Percentiles rank a stretch among this genome's conserved stretches.
These are phyloP conservation scores for Carassius carassius DNA, from an alignment of 2,113 vertebrate genomes.

Conservation along the genomic window DNA sequence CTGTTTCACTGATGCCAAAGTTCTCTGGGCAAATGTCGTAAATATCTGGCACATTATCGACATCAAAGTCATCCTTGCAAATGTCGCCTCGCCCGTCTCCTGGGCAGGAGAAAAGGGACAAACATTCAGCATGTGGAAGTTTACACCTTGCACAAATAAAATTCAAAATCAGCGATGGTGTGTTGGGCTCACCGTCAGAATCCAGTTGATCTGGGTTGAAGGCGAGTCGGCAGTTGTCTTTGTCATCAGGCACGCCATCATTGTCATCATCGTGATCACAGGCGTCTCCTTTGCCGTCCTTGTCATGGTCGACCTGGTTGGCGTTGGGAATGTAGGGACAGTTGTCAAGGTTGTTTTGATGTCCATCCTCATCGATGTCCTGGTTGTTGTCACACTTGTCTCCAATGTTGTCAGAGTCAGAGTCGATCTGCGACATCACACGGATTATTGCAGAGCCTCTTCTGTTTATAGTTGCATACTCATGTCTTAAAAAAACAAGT, in stretches of 20 bases:
- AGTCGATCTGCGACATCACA: slow-evolving; percentile 82
- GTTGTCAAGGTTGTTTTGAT: slow-evolving; percentile 99
- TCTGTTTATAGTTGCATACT: background rate
- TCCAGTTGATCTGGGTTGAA: slow-evolving; percentile 93
- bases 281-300: slow-evolving; percentile 96
- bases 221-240: slow-evolving; percentile 92
- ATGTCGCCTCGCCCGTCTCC: slow-evolving; percentile 94
- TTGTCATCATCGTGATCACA: slow-evolving; percentile 99
- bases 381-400: slow-evolving; percentile 97
- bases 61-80: slow-evolving; percentile 96
- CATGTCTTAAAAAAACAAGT: background rate
- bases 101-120: slow-evolving; percentile 53
- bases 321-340: slow-evolving; percentile 97
- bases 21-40: slow-evolving; percentile 97
- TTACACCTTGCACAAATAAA: background rate
- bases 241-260: slow-evolving; percentile 95
- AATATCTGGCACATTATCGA: slow-evolving; percentile 91
- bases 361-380: slow-evolving; percentile 97
- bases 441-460: slow-evolving; percentile 22
- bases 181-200: slow-evolving; percentile 84
- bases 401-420: slow-evolving; percentile 93
- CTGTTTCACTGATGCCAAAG: slow-evolving; percentile 92
- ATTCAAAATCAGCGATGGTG: background rate
- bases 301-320: slow-evolving; percentile 97
- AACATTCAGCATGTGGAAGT: slow-evolving; percentile 9